Conservation (phyloP, 2,113 vertebrate genomes). For the Desmodus rotundus region DNA sequence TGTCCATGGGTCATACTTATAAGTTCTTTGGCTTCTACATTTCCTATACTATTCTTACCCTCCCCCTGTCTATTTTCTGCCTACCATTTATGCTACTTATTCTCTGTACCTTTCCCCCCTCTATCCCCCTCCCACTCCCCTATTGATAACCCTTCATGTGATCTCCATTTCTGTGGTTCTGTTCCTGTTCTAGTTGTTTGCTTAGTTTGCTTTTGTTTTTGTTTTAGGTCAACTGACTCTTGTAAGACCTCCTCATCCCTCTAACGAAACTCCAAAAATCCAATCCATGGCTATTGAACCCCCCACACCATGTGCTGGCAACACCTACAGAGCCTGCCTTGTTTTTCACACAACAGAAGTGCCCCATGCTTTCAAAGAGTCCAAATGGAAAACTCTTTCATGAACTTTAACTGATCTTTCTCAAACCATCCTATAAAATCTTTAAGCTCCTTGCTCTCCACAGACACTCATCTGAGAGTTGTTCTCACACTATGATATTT, state of each 20-base stretch:
- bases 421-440: not conserved
- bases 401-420: not conserved
- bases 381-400: accelerated
- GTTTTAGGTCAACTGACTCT: too few species aligned
- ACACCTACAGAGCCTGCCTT: accelerated
- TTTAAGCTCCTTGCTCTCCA: not conserved
- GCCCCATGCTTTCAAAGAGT: not conserved
- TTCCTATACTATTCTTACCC: too few species aligned
- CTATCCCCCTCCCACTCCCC: too few species aligned
- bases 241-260: not conserved
- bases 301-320: accelerated
- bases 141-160: too few species aligned
- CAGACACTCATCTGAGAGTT: not conserved
- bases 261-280: not conserved
- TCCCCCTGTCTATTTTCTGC: too few species aligned
- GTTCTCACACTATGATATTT: not conserved
- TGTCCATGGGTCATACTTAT: too few species aligned
- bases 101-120: too few species aligned
- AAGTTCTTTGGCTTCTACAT: too few species aligned
- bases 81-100: too few species aligned
- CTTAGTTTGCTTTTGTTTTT: too few species aligned
- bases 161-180: too few species aligned
- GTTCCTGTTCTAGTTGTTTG: too few species aligned
- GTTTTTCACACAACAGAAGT: not conserved
- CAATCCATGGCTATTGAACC: not conserved